Conservation (phyloP, 2,113 vertebrate species). For the Oxygymnocypris stewartii region DNA sequence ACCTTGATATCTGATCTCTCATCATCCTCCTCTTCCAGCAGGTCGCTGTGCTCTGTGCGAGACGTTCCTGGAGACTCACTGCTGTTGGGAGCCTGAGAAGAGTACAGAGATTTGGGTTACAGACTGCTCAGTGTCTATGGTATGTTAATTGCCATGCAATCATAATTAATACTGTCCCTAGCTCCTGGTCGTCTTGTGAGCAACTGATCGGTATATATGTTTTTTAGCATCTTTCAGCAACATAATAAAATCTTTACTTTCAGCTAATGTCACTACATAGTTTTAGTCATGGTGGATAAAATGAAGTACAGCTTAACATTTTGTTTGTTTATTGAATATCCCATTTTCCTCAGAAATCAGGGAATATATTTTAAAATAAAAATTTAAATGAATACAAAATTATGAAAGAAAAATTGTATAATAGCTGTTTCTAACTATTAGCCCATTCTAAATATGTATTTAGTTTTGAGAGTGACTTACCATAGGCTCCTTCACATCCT, state of each 20-base stretch:
- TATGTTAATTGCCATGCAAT: background rate
- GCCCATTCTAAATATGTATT: background rate
- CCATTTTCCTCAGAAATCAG: background rate
- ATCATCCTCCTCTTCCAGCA: conserved; percentile 82
- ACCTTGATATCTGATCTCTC: conserved; percentile 84
- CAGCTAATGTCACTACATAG: background rate
- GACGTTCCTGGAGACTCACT: conserved; percentile 84
- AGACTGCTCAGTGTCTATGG: background rate
- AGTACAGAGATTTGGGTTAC: conserved; percentile 50
- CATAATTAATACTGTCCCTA: background rate
- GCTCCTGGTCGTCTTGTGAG: background rate
- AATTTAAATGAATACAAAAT: background rate
- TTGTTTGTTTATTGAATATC: background rate
- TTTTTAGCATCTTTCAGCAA: background rate
- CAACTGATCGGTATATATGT: background rate
- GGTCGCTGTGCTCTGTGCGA: conserved; percentile 83
- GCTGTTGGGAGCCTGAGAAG: conserved; percentile 81
- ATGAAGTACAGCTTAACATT: background rate
- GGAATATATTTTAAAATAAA: background rate
- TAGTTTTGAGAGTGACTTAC: conserved; percentile 57
- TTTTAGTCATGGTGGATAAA: background rate
- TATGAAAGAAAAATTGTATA: background rate
- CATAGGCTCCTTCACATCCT: conserved; percentile 82
- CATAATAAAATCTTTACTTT: background rate
- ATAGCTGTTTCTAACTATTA: background rate